Conservation (phyloP, 2,113 vertebrate genomes). For the Tachuris rubrigastra region DNA sequence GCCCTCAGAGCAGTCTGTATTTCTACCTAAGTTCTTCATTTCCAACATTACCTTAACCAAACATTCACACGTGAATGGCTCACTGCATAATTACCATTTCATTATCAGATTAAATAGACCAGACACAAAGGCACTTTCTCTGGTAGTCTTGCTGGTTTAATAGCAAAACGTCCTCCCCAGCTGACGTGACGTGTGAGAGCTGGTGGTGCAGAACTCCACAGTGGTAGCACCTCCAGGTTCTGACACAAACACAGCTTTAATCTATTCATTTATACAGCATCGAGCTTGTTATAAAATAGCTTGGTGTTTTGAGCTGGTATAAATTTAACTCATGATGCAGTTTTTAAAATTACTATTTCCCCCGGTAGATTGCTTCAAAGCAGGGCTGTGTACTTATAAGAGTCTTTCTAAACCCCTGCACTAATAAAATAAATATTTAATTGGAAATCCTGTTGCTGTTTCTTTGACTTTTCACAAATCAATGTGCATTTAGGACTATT, state of each 20-base stretch:
- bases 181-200: neutral
- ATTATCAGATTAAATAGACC: constrained; percentile 18
- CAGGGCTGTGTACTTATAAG: neutral
- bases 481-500: neutral
- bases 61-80: neutral
- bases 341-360: constrained; percentile 27
- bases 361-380: neutral
- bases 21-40: neutral
- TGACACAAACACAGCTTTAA: constrained; percentile 47
- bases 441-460: neutral
- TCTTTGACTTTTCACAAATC: constrained; percentile 2
- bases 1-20: neutral
- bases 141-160: constrained; percentile 15
- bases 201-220: constrained; percentile 36
- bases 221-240: constrained; percentile 39
- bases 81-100: constrained; percentile 25
- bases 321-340: constrained; percentile 36
- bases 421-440: constrained; percentile 16
- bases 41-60: neutral
- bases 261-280: constrained; percentile 51
- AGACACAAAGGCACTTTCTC: constrained; percentile 10
- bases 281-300: constrained; percentile 18
- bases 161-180: neutral
- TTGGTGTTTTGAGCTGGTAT: constrained; percentile 5
- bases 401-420: neutral